Percentiles rank a stretch among this genome's conserved stretches.
Evolutionary conservation across 1,140 invertebrate genomes (phyloP).

Genomic region (Forficula auricularia): DNA sequence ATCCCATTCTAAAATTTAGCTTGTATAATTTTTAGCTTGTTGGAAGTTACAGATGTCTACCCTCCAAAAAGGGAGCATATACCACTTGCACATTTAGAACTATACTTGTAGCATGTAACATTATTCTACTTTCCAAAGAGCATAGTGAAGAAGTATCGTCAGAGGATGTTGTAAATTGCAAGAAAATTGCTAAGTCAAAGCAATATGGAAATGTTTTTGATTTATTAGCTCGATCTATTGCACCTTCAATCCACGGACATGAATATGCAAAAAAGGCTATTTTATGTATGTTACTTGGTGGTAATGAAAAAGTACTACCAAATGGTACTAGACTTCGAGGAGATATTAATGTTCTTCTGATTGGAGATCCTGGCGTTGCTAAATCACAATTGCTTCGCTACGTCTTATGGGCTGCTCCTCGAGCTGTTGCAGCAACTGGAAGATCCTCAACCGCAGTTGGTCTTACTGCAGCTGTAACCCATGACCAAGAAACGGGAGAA

Average conservation of each 20-base stretch:
- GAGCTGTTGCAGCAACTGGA: conserved; percentile 93
- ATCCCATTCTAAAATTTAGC: no score
- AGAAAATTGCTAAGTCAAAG: conserved; percentile 56
- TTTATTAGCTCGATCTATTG: conserved; percentile 74
- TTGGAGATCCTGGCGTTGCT: conserved; percentile 97
- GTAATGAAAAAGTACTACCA: conserved; percentile 84
- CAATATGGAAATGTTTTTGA: conserved; percentile 72
- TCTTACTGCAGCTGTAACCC: conserved; percentile 94
- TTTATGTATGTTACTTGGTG: conserved; percentile 84
- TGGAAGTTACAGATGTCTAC: conserved; percentile 85
- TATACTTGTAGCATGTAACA: conserved; percentile 83
- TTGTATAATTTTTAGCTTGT: conserved; percentile 35
- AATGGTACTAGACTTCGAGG: conserved; percentile 94
- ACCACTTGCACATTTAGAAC: conserved; percentile 82
- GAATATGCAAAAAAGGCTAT: conserved; percentile 94
- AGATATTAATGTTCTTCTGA: conserved; percentile 92
- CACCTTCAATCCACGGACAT: conserved; percentile 96
- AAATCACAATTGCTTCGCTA: conserved; percentile 95
- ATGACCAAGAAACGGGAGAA: conserved; percentile 85
- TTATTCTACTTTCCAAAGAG: conserved; percentile 81
- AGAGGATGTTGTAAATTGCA: conserved; percentile 81
- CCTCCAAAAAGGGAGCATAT: conserved; percentile 81
- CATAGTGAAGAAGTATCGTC: conserved; percentile 59
- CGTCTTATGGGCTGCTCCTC: conserved; percentile 80
- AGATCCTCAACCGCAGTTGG: conserved; percentile 91